phyloP scores from a whole-genome alignment of 2,797 vertebrate genomes.

The Lepus oiostolus region DNA sequence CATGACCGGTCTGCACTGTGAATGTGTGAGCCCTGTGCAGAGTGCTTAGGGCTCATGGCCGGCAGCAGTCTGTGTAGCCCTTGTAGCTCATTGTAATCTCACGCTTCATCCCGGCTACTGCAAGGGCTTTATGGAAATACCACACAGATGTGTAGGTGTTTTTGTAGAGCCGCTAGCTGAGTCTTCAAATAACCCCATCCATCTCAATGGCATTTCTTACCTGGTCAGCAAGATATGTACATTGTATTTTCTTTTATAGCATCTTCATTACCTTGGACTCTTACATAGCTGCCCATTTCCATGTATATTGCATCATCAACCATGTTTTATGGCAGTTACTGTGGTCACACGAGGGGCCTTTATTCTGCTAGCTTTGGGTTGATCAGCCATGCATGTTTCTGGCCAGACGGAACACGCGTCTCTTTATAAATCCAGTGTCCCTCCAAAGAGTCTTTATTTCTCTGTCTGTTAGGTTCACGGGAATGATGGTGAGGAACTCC shows the following conservation, averaged over 20 bases:
- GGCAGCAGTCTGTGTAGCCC: constrained; percentile 79
- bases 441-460: neutral
- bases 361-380: constrained; percentile 21
- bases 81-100: constrained; percentile 80
- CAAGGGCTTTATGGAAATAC: constrained; percentile 85
- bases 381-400: constrained; percentile 23
- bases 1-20: neutral
- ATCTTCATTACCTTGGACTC: constrained; percentile 78
- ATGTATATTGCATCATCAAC: constrained; percentile 52
- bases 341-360: constrained; percentile 21
- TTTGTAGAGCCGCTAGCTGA: constrained; percentile 68
- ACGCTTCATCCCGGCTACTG: constrained; percentile 82
- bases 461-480: neutral
- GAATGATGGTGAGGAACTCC: neutral
- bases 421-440: constrained; percentile 9
- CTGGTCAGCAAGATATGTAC: constrained; percentile 81
- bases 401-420: constrained; percentile 7
- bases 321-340: neutral
- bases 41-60: constrained; percentile 61
- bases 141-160: constrained; percentile 74
- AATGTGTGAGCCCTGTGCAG: constrained; percentile 39
- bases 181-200: constrained; percentile 81
- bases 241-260: constrained; percentile 71
- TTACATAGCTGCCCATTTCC: constrained; percentile 55
- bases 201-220: constrained; percentile 79